These are phyloP conservation scores for Gavialis gangeticus DNA, from an alignment of 2,113 vertebrate genomes.

Conservation along the genomic window DNA sequence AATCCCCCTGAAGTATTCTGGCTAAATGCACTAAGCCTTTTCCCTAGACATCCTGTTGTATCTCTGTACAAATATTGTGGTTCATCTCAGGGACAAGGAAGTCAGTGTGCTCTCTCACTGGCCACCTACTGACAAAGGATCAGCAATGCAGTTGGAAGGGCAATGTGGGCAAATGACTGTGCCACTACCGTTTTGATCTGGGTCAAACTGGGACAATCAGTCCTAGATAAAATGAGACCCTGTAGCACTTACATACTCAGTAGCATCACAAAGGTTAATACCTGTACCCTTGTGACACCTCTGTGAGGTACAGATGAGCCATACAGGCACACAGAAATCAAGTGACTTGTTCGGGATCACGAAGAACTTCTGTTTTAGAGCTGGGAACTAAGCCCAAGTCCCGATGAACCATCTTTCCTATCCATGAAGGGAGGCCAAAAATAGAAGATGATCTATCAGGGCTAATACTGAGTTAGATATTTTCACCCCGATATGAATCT, in stretches of 20 bases:
- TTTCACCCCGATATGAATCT: not conserved
- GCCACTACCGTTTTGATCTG: too few relatives aligned
- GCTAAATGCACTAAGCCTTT: too few relatives aligned
- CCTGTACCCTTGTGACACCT: not conserved
- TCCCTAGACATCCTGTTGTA: too few relatives aligned
- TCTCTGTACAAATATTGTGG: too few relatives aligned
- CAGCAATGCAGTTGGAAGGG: too few relatives aligned
- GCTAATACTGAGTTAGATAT: not conserved
- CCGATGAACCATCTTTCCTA: not conserved
- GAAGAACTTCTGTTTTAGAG: not conserved
- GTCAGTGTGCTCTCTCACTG: too few relatives aligned
- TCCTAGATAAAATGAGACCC: too few relatives aligned
- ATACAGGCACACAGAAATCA: not conserved
- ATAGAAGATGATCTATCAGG: not conserved
- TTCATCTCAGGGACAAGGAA: too few relatives aligned
- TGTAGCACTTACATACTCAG: not conserved
- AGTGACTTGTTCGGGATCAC: not conserved
- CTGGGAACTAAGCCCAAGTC: not conserved
- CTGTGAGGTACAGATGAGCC: not conserved
- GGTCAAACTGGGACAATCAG: too few relatives aligned
- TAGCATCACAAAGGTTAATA: not conserved
- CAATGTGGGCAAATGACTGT: too few relatives aligned
- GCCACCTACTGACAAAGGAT: too few relatives aligned
- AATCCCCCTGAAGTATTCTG: too few relatives aligned
- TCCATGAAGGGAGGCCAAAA: not conserved